A percentile compares a stretch with the other conserved stretches of the same genome.
These are phyloP conservation scores for Dicerorhinus sumatrensis DNA, from an alignment of 2,113 vertebrate genomes.

Conservation along the genomic window DNA sequence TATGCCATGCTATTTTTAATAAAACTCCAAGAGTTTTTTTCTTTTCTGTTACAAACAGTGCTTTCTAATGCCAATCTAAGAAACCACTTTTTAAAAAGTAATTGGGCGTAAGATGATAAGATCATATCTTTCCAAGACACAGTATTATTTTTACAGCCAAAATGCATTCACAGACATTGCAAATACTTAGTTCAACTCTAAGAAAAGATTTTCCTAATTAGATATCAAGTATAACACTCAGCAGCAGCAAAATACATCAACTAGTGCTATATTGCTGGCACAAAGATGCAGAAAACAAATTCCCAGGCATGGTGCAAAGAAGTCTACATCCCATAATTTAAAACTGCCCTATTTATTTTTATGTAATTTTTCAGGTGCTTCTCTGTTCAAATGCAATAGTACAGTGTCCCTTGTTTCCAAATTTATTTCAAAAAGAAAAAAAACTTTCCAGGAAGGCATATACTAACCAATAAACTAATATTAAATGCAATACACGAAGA, in stretches of 20 bases:
- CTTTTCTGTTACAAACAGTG: background rate
- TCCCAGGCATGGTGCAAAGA: background rate
- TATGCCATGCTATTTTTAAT: background rate
- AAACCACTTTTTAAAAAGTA: constrained; percentile 19
- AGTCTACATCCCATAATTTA: background rate
- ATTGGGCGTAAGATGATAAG: background rate
- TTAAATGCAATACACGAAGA: background rate
- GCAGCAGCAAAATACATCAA: constrained; percentile 25
- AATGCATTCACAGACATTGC: background rate
- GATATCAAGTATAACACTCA: background rate
- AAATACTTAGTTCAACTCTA: background rate
- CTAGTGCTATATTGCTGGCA: background rate
- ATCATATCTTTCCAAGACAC: background rate
- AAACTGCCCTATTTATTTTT: background rate
- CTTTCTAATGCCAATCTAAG: background rate
- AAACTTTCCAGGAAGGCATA: background rate
- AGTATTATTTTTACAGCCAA: constrained; percentile 37
- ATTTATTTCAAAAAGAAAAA: background rate
- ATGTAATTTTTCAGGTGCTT: background rate
- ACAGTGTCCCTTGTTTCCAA: background rate
- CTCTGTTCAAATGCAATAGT: background rate
- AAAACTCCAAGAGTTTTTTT: background rate
- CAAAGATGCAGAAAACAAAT: constrained; percentile 19
- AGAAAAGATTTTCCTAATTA: background rate
- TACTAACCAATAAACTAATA: background rate